Percentiles rank a stretch among this genome's conserved stretches.
Evolutionary conservation across 2,888 invertebrate species (phyloP).

Genomic region (Chrysotoxum bicinctum): DNA sequence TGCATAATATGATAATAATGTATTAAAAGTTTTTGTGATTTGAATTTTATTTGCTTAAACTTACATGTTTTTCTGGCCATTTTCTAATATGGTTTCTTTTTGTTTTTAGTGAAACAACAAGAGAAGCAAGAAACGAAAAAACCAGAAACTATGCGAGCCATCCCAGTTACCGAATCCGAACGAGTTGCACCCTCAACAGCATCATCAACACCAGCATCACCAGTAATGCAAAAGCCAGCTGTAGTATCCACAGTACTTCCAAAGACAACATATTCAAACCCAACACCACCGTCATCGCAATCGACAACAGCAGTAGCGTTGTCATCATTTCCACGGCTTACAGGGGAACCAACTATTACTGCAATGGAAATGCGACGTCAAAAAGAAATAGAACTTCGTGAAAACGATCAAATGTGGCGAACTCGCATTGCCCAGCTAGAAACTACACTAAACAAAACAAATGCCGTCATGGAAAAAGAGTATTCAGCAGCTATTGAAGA

Average conservation of each 20-base stretch:
- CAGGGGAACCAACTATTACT: constrained; percentile 76
- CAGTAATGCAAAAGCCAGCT: not conserved
- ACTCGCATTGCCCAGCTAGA: constrained; percentile 83
- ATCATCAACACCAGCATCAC: constrained; percentile 52
- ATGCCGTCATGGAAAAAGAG: constrained; percentile 84
- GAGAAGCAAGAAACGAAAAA: constrained; percentile 44
- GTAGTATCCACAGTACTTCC: constrained; percentile 5
- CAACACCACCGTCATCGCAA: constrained; percentile 62
- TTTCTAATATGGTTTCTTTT: not conserved
- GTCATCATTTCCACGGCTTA: constrained; percentile 67
- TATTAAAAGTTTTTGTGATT: too few relatives aligned
- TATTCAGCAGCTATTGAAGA: constrained; percentile 83
- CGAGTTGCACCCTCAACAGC: constrained; percentile 45
- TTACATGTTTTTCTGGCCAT: not conserved
- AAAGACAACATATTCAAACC: constrained; percentile 53
- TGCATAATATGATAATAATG: too few relatives aligned
- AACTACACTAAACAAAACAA: constrained; percentile 83
- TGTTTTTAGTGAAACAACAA: constrained; percentile 31
- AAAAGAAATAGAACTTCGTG: constrained; percentile 83
- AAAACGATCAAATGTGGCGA: constrained; percentile 85
- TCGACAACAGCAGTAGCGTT: not conserved
- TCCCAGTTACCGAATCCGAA: constrained; percentile 45
- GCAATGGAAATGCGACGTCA: constrained; percentile 82
- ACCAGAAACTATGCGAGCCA: constrained; percentile 62
- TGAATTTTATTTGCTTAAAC: not conserved